Conservation (phyloP, 23 tunicate genomes). For the Botrylloides violaceus region DNA sequence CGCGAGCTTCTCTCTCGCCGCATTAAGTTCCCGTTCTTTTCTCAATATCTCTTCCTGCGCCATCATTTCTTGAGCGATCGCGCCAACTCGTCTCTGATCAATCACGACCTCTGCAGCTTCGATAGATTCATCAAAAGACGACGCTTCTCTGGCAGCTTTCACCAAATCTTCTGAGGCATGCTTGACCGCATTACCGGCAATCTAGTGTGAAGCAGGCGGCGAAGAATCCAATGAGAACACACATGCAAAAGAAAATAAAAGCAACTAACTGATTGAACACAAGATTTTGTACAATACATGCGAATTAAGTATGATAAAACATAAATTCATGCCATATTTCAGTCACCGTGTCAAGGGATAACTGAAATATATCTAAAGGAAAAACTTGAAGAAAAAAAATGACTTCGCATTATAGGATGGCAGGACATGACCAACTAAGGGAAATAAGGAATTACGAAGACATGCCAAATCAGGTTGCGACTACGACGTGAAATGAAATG, state of each 20-base stretch:
- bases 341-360: too few relatives aligned
- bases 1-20: constrained; percentile 86
- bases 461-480: too few relatives aligned
- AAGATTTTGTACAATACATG: not conserved
- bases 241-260: not conserved
- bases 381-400: too few relatives aligned
- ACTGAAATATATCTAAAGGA: too few relatives aligned
- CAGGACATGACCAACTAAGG: too few relatives aligned
- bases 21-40: constrained; percentile 84
- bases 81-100: constrained; percentile 74
- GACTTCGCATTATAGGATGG: too few relatives aligned
- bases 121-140: constrained; percentile 60
- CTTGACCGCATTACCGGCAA: constrained; percentile 93
- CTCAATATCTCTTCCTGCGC: constrained; percentile 95
- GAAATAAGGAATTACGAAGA: too few relatives aligned
- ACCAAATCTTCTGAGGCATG: constrained; percentile 96
- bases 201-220: constrained; percentile 14
- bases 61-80: constrained; percentile 95
- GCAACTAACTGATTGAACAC: not conserved
- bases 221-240: not conserved
- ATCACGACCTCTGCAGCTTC: constrained; percentile 49
- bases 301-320: too few relatives aligned
- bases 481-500: too few relatives aligned
- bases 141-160: constrained; percentile 79
- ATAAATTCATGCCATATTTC: too few relatives aligned